Evolutionary conservation across 2,113 vertebrate species (phyloP).

Genomic region (Takifugu flavidus): DNA sequence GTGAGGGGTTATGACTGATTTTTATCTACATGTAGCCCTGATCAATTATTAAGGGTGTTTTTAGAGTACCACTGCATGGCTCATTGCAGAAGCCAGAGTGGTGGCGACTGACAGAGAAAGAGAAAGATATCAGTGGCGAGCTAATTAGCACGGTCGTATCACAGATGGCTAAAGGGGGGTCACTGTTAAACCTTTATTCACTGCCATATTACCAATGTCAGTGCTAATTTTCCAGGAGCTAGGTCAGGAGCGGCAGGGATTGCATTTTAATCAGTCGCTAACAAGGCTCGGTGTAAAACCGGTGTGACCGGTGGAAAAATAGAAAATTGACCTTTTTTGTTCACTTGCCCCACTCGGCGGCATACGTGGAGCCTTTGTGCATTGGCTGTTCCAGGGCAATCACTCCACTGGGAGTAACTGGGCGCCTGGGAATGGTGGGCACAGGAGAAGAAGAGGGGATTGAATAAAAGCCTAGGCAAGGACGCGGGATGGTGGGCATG

Average conservation of each 20-base stretch:
- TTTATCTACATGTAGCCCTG: not conserved
- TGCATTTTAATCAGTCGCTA: constrained; percentile 29
- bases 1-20: not conserved
- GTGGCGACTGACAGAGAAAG: constrained; percentile 18
- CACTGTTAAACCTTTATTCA: constrained; percentile 57
- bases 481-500: not conserved
- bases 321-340: constrained; percentile 48
- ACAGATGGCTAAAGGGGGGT: constrained; percentile 65
- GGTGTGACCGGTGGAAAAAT: constrained; percentile 11
- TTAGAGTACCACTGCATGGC: too few relatives aligned
- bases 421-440: not conserved
- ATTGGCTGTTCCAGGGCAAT: constrained; percentile 39
- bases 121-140: constrained; percentile 20
- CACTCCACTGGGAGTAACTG: constrained; percentile 32
- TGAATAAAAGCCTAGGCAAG: constrained; percentile 4
- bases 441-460: constrained; percentile 7
- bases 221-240: constrained; percentile 48
- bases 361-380: constrained; percentile 32
- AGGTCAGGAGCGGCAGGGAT: constrained; percentile 33
- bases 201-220: constrained; percentile 53
- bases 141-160: constrained; percentile 63
- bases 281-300: constrained; percentile 27
- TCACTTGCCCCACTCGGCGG: constrained; percentile 17
- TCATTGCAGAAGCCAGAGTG: not conserved
- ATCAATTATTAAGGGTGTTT: not conserved